A percentile compares a stretch with the other conserved stretches of the same genome.
Conservation (phyloP, 2,113 vertebrate genomes). For the Stercorarius parasiticus region DNA sequence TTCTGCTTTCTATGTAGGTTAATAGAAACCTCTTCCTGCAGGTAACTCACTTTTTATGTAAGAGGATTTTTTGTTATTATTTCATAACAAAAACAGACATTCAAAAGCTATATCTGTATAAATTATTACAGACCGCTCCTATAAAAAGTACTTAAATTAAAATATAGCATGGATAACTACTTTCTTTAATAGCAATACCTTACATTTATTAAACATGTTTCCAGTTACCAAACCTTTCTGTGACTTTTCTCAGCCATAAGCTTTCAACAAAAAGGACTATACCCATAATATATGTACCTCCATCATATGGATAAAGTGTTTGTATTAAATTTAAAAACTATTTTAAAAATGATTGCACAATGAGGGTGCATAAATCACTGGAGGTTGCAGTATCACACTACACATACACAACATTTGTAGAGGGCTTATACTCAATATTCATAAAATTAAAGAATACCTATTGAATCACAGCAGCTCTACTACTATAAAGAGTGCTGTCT, state of each 20-base stretch:
- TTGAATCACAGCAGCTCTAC: neutral
- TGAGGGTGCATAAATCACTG: neutral
- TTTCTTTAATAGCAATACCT: neutral
- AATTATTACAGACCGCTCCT: neutral
- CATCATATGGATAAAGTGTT: neutral
- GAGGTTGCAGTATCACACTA: neutral
- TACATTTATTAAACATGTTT: neutral
- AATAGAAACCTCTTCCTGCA: neutral
- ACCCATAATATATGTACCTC: neutral
- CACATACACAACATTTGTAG: neutral
- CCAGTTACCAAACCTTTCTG: neutral
- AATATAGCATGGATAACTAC: neutral
- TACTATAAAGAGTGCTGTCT: neutral
- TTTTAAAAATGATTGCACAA: neutral
- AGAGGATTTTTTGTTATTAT: neutral
- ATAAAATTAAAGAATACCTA: neutral
- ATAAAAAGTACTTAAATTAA: conserved; percentile 13
- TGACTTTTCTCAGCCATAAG: neutral
- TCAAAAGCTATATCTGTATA: neutral
- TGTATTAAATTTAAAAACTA: neutral
- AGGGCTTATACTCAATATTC: neutral
- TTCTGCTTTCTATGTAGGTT: neutral
- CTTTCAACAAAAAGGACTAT: neutral
- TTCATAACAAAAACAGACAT: neutral
- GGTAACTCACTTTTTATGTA: neutral